Percentiles rank a stretch among this genome's conserved stretches.
Conservation (phyloP, 2,113 vertebrate species). For the Pholis gunnellus region DNA sequence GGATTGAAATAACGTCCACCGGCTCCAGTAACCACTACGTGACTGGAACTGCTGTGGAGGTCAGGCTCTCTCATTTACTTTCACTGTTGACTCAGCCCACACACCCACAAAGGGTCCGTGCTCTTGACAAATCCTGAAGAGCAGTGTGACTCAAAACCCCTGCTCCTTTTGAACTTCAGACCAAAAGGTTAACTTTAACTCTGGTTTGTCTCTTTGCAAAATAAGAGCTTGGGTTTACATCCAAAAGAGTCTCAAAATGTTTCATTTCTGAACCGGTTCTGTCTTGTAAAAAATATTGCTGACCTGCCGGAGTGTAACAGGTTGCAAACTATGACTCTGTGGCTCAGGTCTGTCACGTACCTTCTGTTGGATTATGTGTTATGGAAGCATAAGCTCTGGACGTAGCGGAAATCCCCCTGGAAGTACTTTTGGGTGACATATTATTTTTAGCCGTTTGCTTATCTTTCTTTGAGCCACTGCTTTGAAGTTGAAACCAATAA, state of each 20-base stretch:
- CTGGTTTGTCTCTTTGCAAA: conserved; percentile 7
- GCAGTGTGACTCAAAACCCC: conserved; percentile 6
- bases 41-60: conserved; percentile 84
- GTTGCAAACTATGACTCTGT: not conserved
- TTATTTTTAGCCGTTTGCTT: conserved; percentile 58
- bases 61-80: conserved; percentile 64
- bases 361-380: conserved; percentile 23
- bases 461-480: conserved; percentile 14
- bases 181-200: not conserved
- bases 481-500: conserved; percentile 30
- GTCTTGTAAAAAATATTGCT: not conserved
- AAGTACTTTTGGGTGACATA: conserved; percentile 36
- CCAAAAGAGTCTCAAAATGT: not conserved
- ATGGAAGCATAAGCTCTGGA: not conserved
- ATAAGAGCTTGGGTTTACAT: not conserved
- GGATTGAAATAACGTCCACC: conserved; percentile 90
- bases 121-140: conserved; percentile 1
- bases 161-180: conserved; percentile 18
- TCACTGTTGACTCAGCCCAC: conserved; percentile 23
- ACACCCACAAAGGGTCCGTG: not conserved
- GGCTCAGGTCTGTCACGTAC: conserved; percentile 1
- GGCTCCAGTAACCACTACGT: conserved; percentile 90
- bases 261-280: not conserved
- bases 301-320: not conserved
- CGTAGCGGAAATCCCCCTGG: conserved; percentile 30